phyloP scores from a whole-genome alignment of 2,888 invertebrate genomes.

The Lymantria monacha region DNA sequence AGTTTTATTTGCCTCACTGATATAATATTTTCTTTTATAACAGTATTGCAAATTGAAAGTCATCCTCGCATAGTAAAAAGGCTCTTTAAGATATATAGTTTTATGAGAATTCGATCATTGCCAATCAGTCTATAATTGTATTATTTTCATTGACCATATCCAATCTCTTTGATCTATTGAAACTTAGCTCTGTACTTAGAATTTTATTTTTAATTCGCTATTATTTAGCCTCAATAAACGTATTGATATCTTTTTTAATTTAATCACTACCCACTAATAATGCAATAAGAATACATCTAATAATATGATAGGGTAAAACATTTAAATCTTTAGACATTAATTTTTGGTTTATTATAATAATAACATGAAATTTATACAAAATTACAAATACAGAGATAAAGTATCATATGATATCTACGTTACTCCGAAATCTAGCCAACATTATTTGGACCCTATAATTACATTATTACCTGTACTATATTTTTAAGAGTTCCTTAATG shows the following conservation, averaged over 20 bases:
- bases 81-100: slow-evolving; percentile 16
- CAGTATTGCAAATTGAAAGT: not conserved
- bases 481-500: slow-evolving; percentile 39
- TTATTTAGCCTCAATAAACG: not conserved
- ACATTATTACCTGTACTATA: slow-evolving; percentile 56
- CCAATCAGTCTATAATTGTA: slow-evolving; percentile 34
- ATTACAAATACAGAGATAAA: slow-evolving; percentile 32
- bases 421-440: slow-evolving; percentile 53
- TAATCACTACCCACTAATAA: not conserved
- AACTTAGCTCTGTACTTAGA: slow-evolving; percentile 32
- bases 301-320: not conserved
- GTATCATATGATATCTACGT: slow-evolving; percentile 37
- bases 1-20: slow-evolving; percentile 5
- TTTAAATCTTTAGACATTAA: not conserved
- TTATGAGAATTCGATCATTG: slow-evolving; percentile 24
- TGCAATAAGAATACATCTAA: not conserved
- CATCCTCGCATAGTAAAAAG: slow-evolving; percentile 11
- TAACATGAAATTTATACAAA: slow-evolving; percentile 15
- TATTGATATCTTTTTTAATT: not conserved
- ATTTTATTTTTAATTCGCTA: slow-evolving; percentile 11
- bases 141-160: slow-evolving; percentile 18
- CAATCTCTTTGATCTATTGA: slow-evolving; percentile 13
- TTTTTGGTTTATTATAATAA: too few relatives aligned
- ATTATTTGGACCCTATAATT: slow-evolving; percentile 66
- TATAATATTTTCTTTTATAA: not conserved